Evolutionary conservation across 2,888 invertebrate species (phyloP).

Genomic region (Watsonalla binaria): DNA sequence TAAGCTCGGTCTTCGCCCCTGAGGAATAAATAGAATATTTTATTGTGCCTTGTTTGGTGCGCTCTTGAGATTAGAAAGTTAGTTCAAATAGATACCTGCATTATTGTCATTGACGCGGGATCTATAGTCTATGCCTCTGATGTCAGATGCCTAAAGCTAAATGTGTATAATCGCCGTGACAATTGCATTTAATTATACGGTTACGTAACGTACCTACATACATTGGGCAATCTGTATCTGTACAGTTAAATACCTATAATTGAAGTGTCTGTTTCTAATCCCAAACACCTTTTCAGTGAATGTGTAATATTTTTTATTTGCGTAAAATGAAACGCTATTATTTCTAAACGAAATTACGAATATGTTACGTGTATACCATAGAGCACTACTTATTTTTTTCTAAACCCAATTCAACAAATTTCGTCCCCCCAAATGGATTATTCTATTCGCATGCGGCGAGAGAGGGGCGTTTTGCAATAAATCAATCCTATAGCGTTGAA

Average conservation of each 20-base stretch:
- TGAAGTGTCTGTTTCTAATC: too few species aligned
- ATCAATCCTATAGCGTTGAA: conserved; percentile 44
- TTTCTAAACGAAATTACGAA: too few species aligned
- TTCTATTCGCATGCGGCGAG: conserved; percentile 13
- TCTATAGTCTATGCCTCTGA: neutral
- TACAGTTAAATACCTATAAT: too few species aligned
- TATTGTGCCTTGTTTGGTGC: conserved; percentile 28
- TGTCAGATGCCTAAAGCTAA: neutral
- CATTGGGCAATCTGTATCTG: too few species aligned
- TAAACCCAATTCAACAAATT: conserved; percentile 11
- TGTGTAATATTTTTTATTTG: too few species aligned
- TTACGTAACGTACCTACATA: too few species aligned
- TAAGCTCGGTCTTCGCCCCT: conserved; percentile 16
- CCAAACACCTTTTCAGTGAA: too few species aligned
- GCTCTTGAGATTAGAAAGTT: conserved; percentile 1
- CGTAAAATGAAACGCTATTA: too few species aligned
- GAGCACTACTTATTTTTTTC: too few species aligned
- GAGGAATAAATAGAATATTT: conserved; percentile 29
- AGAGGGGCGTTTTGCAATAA: conserved; percentile 46
- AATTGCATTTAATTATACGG: too few species aligned
- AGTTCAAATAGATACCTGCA: neutral
- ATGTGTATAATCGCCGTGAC: neutral
- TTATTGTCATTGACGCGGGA: neutral
- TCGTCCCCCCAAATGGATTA: conserved; percentile 24
- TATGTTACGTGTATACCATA: too few species aligned